Evolutionary conservation across 2,113 vertebrate species (phyloP), one percentile per base, ranked within the genome.

Genomic region (Coptodon bakossiorum): DNA sequence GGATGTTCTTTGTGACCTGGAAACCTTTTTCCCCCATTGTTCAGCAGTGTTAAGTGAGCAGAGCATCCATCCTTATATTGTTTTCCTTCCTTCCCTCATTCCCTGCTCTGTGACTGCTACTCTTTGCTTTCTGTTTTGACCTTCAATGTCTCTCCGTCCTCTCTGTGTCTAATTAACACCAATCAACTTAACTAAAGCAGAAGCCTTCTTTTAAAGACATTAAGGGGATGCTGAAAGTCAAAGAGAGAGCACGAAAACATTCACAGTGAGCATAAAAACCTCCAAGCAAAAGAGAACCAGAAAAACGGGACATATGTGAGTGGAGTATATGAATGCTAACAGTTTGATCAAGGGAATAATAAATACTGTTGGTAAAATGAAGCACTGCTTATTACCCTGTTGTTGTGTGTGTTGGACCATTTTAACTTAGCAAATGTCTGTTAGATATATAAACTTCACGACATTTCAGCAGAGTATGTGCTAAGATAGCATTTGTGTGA

Each of bases 141-240:
- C 48, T 80, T 29, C 29, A 45, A 4, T 45, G 29, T 73, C 38
- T 91, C 11, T 85, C 78, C 1, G 2, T 27, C 80, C 36, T 53
- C 11, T 17, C 14, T 57, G 31, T 88, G 36, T 88, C 78, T 90
- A 88, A 89, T 91, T 91, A 87, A 81, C 43, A 52, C 63, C 7
- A 85, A 82, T 90, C 82, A 82, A 36, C 57, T 84, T 87, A 63
- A 93, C 85, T 88, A 89, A 90, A 89, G 87, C 63, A n/a, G 79
- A 88, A 27, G 54, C 81, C 4, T 78, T 53, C 16, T 61, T 34
- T 81, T 86, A 17, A 29, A 80, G 31, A 68, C 17, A 53, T 59
- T 73, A 81, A 40, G 48, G 6, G 34, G 68, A 56, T 10, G 43
- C 61, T 83, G 73, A 29, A 34, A 43, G 22, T 50, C 16, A 78